A percentile compares a stretch with the other conserved stretches of the same genome.
These are phyloP conservation scores for Henricia sp. DNA, from an alignment of 53 echinoderm and acorn worm species.

Conservation along the genomic window DNA sequence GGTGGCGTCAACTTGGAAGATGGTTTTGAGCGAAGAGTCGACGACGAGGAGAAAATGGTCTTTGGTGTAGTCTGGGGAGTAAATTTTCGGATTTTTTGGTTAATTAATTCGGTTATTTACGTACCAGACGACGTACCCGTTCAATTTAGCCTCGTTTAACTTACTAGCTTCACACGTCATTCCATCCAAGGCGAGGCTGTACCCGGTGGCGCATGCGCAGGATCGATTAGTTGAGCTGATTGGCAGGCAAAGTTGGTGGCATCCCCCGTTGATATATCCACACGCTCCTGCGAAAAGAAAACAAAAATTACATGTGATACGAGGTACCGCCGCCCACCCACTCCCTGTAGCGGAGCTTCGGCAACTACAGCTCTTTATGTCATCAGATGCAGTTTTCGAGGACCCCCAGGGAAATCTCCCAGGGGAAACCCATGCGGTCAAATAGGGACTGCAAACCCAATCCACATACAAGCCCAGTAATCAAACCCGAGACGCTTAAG, in stretches of 20 bases:
- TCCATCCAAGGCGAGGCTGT: constrained; percentile 53
- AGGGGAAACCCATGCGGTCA: too few relatives aligned
- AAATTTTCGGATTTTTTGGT: background rate
- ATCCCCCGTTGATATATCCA: constrained; percentile 65
- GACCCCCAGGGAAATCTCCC: too few relatives aligned
- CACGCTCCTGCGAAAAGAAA: constrained; percentile 62
- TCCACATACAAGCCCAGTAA: too few relatives aligned
- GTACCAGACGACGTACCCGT: background rate
- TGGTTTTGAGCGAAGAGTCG: constrained; percentile 70
- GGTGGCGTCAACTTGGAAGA: constrained; percentile 65
- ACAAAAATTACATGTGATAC: too few relatives aligned
- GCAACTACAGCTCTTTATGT: too few relatives aligned
- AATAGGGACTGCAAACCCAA: too few relatives aligned
- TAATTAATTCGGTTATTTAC: background rate
- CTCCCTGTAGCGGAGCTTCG: too few relatives aligned
- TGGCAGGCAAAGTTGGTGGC: constrained; percentile 76
- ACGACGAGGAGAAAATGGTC: constrained; percentile 76
- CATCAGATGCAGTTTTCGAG: too few relatives aligned
- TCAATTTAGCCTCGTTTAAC: too few relatives aligned
- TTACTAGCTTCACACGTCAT: constrained; percentile 69
- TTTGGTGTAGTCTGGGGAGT: constrained; percentile 36
- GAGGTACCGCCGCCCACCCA: too few relatives aligned
- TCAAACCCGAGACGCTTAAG: too few relatives aligned
- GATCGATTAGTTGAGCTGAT: constrained; percentile 1
- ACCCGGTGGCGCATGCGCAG: constrained; percentile 80